Evolutionary conservation across 2,797 vertebrate genomes (phyloP).

Genomic region (Lepidocolaptes lacrymiger): DNA sequence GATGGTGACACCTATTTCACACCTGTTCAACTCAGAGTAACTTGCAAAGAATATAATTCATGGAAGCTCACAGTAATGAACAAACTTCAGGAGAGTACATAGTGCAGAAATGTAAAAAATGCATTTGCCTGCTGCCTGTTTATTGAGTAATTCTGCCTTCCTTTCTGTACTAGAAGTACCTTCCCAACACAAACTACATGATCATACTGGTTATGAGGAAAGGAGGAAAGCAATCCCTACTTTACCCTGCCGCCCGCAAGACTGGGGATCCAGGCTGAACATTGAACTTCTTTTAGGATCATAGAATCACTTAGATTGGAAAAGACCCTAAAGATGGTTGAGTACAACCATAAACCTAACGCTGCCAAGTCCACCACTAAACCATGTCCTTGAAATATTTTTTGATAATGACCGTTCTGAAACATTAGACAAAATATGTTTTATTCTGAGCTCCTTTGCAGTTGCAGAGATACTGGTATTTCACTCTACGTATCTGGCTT

Average conservation of each 20-base stretch:
- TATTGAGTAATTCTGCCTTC: neutral
- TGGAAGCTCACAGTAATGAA: neutral
- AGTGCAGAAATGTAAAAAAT: neutral
- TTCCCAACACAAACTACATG: neutral
- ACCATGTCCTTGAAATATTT: neutral
- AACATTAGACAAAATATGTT: conserved; percentile 16
- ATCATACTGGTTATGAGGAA: neutral
- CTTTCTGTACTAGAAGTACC: neutral
- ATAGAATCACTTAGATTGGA: neutral
- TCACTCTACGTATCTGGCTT: conserved; percentile 18
- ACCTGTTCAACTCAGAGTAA: neutral
- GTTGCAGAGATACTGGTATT: neutral
- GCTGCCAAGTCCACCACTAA: neutral
- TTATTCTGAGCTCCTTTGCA: conserved; percentile 11
- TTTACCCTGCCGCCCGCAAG: neutral
- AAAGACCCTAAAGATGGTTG: neutral
- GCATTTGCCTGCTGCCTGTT: neutral
- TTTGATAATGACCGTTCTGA: conserved; percentile 2
- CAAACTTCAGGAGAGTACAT: neutral
- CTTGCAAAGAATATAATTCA: neutral
- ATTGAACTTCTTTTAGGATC: neutral
- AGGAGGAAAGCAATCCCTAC: neutral
- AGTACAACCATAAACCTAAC: neutral
- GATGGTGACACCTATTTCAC: neutral
- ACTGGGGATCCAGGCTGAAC: neutral